A percentile compares a stretch with the other conserved stretches of the same genome.
Conservation (phyloP, 1,140 invertebrate genomes). For the Hormaphis cornu region DNA sequence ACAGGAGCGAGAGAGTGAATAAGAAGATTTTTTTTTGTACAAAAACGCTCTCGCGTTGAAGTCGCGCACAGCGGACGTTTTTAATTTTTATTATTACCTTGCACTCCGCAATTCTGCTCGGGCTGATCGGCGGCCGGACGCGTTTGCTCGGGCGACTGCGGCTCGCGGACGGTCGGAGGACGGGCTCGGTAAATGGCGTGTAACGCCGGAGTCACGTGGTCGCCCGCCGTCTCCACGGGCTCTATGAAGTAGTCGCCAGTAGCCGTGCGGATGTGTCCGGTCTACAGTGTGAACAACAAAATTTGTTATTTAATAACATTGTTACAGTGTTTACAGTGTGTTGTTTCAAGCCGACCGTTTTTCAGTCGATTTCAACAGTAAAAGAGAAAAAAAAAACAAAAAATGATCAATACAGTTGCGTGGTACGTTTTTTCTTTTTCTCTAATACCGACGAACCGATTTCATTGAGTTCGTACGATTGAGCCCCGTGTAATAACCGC, state of each 20-base stretch:
- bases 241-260: constrained; percentile 54
- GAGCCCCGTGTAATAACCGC: too few relatives aligned
- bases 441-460: too few relatives aligned
- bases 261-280: constrained; percentile 53
- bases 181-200: constrained; percentile 29
- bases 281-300: constrained; percentile 50
- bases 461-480: too few relatives aligned
- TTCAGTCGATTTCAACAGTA: too few relatives aligned
- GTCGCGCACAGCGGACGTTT: too few relatives aligned
- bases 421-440: too few relatives aligned
- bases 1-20: too few relatives aligned
- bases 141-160: background rate
- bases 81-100: background rate
- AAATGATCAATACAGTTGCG: too few relatives aligned
- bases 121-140: constrained; percentile 8
- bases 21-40: background rate
- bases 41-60: background rate
- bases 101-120: constrained; percentile 22
- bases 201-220: constrained; percentile 25
- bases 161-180: background rate
- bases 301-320: too few relatives aligned
- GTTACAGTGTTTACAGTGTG: too few relatives aligned
- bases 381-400: too few relatives aligned
- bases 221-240: constrained; percentile 42
- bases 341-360: too few relatives aligned